Conservation (phyloP, 2,888 invertebrate genomes). For the Trimorus sp. region DNA sequence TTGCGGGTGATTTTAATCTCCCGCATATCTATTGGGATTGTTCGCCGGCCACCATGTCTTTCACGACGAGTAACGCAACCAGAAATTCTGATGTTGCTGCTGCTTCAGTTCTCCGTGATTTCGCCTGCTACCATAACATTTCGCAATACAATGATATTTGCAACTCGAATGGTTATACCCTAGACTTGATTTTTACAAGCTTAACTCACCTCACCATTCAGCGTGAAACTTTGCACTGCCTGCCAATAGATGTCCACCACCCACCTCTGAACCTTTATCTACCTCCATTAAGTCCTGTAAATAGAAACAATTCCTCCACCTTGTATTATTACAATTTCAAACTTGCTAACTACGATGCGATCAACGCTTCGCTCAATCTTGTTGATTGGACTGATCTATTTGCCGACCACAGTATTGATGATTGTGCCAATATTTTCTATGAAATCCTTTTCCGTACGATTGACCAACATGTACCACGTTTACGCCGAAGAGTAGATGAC, state of each 20-base stretch:
- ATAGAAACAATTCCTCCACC: neutral
- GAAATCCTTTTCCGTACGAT: conserved; percentile 12
- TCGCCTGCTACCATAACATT: no score
- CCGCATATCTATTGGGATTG: neutral
- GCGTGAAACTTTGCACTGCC: no score
- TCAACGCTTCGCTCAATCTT: neutral
- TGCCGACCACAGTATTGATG: conserved; percentile 2
- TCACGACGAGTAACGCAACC: neutral
- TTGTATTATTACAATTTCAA: neutral
- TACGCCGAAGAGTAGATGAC: neutral
- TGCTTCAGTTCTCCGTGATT: no score
- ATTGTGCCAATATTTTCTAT: neutral
- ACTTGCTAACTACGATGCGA: neutral
- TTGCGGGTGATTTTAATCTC: neutral
- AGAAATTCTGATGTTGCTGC: neutral
- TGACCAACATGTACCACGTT: neutral
- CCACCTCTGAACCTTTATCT: no score
- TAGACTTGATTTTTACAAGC: no score
- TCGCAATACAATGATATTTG: no score
- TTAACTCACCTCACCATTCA: no score
- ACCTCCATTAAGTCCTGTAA: no score
- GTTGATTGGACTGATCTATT: conserved; percentile 17
- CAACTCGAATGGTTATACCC: no score
- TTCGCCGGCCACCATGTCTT: neutral
- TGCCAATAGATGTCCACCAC: no score